Percentiles rank a stretch among this genome's conserved stretches.
These are phyloP conservation scores for Enoplosus armatus DNA, from an alignment of 2,797 vertebrate genomes.

Conservation along the genomic window DNA sequence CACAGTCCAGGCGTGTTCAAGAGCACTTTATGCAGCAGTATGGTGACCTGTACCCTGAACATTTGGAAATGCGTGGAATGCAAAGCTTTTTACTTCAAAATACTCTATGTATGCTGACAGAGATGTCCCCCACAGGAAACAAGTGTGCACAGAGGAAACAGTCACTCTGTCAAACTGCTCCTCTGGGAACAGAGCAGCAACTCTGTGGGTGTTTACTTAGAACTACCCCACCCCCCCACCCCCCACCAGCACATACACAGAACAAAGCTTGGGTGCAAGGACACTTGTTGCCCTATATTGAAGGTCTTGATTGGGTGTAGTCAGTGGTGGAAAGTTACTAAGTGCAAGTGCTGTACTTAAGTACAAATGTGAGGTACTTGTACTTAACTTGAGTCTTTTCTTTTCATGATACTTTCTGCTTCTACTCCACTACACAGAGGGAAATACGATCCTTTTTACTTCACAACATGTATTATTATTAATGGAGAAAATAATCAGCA, in stretches of 20 bases:
- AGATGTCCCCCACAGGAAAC: constrained; percentile 25
- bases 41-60: not conserved
- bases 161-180: constrained; percentile 15
- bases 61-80: not conserved
- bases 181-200: constrained; percentile 18
- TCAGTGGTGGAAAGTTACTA: too few species aligned
- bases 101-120: not conserved
- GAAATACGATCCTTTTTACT: too few species aligned
- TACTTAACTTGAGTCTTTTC: too few species aligned
- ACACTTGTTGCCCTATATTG: not conserved
- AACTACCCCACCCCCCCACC: not conserved
- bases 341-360: too few species aligned
- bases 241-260: not conserved
- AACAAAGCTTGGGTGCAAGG: not conserved
- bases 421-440: too few species aligned
- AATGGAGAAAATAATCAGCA: too few species aligned
- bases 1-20: not conserved
- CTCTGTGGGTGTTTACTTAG: not conserved
- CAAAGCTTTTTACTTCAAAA: not conserved
- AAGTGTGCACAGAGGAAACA: constrained; percentile 34
- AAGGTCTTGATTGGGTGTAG: not conserved
- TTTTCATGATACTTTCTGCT: too few species aligned
- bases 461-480: too few species aligned
- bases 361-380: too few species aligned
- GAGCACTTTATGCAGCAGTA: not conserved